Evolutionary conservation across 2,113 vertebrate genomes (phyloP).

Genomic region (Mastomys natalensis): DNA sequence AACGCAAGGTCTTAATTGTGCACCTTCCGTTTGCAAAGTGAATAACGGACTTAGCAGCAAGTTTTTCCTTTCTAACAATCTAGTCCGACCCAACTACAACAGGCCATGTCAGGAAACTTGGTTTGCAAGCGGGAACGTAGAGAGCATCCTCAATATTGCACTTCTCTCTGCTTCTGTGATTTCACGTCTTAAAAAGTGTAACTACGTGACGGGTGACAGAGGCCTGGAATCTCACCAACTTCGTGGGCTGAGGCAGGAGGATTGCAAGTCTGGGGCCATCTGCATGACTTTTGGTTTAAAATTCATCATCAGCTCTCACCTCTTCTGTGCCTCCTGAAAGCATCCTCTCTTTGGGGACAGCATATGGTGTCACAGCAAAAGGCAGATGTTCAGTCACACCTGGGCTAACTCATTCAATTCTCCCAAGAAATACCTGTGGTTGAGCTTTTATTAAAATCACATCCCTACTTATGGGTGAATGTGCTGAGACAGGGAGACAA

Average conservation of each 20-base stretch:
- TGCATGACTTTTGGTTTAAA: background rate
- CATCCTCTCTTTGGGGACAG: background rate
- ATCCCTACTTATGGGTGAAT: background rate
- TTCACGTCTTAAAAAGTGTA: background rate
- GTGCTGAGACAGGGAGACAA: background rate
- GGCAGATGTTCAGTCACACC: fast-evolving
- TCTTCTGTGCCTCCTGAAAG: background rate
- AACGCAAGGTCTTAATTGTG: background rate
- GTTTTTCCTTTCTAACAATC: background rate
- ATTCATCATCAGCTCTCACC: background rate
- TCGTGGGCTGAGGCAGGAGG: background rate
- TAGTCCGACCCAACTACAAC: background rate
- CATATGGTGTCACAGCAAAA: background rate
- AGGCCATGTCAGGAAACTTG: background rate
- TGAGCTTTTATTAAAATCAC: fast-evolving
- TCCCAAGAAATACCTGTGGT: background rate
- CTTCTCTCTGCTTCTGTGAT: background rate
- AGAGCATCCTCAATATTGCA: background rate
- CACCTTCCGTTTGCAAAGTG: background rate
- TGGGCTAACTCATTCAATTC: fast-evolving
- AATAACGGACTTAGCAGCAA: background rate
- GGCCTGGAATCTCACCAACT: background rate
- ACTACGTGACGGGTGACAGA: no score
- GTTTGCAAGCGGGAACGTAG: background rate
- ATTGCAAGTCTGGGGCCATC: background rate